Base-by-base conservation (phyloP, 2,888 invertebrate genomes). In the Diaperis boleti region DNA sequence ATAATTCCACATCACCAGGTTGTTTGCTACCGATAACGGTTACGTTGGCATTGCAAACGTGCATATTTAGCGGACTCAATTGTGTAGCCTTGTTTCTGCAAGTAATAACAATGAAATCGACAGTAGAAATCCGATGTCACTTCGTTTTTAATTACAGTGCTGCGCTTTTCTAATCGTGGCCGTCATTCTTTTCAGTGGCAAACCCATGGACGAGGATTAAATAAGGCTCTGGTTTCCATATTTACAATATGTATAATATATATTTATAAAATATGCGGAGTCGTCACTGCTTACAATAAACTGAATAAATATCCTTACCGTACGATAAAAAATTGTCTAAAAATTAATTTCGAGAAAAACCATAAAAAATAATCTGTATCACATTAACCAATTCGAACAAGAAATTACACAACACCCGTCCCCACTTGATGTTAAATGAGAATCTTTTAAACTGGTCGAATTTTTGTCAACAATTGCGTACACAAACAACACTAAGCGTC, bases 241-340 rank as follows among this genome's bases (percentile, higher is more conserved):
- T 60, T 59, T 50, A 52, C 59, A 60, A 52, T 60, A 49, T 57
- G 47, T 57, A 26, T 59, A n/a, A 57, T 59, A 37, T 59, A 31
- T 59, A 47, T 57, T 59, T 60, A 60, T 60, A 60, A 60, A 60
- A 60, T 50, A 47, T 49, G 52, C 35, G 41, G 39, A 33, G 56
- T 56, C 59, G 35, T 45, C 45, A 49, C 49, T 45, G 59, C 49
- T 47, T 59, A 59, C 49, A 49, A 59, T 22, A 49, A 49, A 45
- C 10, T 29, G 39, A 59, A 49, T 59, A 47, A 57, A 49, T 49
- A 39, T 33, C 11, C 2, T 52, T 6, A 26, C 6, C 11, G 35
- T 47, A 29, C 5, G 18, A 44, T 11, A 14, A 56, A 44, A 39
- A 56, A 33, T 11, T 44, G 20, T 29, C 22, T 54, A 54, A 49